Base-by-base conservation (phyloP, 2,113 vertebrate species). In the Pyxicephalus adspersus region DNA sequence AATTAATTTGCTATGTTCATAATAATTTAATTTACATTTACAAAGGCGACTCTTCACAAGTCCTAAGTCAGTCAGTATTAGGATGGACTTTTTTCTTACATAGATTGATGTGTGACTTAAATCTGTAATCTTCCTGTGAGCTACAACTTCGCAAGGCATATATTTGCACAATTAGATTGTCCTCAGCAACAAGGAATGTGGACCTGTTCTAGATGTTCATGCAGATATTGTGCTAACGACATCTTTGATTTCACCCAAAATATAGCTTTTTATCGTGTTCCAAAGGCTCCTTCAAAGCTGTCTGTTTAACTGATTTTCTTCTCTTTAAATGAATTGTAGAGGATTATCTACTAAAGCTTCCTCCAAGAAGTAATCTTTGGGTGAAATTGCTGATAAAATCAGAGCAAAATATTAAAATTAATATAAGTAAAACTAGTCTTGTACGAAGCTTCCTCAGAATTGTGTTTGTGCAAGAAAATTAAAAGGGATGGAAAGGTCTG, bases 121-220 rank as follows among this genome's bases (percentile, higher is more conserved):
- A 76, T 63, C 73, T 28, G 58, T 28, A 63, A 63, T 76, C 57
- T 26, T 63, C 23, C 22, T 64, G 22, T 38, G 55, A 63, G 31
- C 34, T 76, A 16, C 50, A 76, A 76, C 73, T 76, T 76, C 73
- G 61, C 38, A 23, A 76, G 73, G 38, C 73, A 76, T 63, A 63
- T 63, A 63, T 76, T 76, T 76, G 73, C 58, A 76, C 73, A 76
- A 76, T 63, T 76, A 76, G 58, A 76, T 63, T 76, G 58, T 76
- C 58, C 34, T 28, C 23, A 28, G 73, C 58, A 64, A 63, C 34
- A 20, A 28, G 73, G 25, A 76, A 22, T 28, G 23, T 60, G 6
- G 57, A 76, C 23, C 58, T 58, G 38, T 58, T 60, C 54, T 74
- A 76, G 73, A 61, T 63, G 38, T 76, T 64, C 34, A 63, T 63